phyloP scores from a whole-genome alignment of 1,140 invertebrate species.

The Gyrodactylus bullatarudis region DNA sequence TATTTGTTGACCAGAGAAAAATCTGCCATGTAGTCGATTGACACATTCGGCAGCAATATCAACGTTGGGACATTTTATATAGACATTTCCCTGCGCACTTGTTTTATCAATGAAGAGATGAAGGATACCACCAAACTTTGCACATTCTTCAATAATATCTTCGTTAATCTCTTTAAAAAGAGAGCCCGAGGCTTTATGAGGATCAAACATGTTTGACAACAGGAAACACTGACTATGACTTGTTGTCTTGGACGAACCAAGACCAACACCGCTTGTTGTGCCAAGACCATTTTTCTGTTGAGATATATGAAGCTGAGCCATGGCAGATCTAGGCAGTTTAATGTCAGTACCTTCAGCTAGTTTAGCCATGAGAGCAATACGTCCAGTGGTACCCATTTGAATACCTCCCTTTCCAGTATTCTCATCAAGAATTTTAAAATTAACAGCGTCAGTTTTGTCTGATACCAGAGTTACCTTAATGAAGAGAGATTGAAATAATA shows the following conservation, averaged over 20 bases:
- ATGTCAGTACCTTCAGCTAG: not conserved
- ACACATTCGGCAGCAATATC: not conserved
- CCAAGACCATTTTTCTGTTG: not conserved
- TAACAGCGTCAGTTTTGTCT: not conserved
- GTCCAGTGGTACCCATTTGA: not conserved
- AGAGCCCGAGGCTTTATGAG: not conserved
- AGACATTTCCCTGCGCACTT: not conserved
- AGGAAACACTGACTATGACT: not conserved
- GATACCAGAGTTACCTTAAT: not conserved
- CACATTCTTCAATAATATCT: conserved; percentile 4
- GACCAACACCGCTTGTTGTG: not conserved
- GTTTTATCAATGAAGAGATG: not conserved
- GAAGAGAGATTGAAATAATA: too few relatives aligned
- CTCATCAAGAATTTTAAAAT: not conserved
- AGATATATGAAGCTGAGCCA: not conserved
- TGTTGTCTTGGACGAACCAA: not conserved
- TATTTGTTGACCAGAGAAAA: not conserved
- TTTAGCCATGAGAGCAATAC: not conserved
- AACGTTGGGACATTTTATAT: not conserved
- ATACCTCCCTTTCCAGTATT: not conserved
- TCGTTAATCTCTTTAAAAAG: conserved; percentile 3
- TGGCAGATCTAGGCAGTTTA: not conserved
- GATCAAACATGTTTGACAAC: not conserved
- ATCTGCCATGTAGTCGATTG: not conserved
- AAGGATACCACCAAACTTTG: conserved; percentile 1